Base-by-base conservation (phyloP, 1,140 invertebrate genomes). In the Teleopsis dalmanni region DNA sequence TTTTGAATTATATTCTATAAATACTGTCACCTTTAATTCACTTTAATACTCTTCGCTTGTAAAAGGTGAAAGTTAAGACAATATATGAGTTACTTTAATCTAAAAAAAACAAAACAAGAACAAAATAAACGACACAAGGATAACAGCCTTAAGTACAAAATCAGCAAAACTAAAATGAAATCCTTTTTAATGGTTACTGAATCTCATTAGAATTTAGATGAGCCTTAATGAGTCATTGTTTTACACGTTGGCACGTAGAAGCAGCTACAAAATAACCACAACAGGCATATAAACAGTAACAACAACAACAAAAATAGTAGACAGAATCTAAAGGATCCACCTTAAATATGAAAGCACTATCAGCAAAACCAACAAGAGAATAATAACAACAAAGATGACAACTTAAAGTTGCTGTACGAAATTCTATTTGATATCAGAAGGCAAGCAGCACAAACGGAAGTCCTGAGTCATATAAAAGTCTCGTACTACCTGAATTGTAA, bases 181-280 rank as follows among this genome's bases (percentile, higher is more conserved):
- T 42, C 48, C 42, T 50, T 44, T 50, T 50, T 45, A 50, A 50
- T 50, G 48, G 48, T 50, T 50, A 60, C 64, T 64, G 64, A 67
- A 67, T 67, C 64, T 67, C 64, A 67, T 67, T 67, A 67, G 64
- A 67, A 67, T 67, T 67, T 67, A 67, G 64, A 67, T 67, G 64
- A 67, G 64, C 64, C 64, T 67, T 67, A 67, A 67, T 67, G 64
- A 67, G 64, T 67, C 64, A 67, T 67, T 67, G 64, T 67, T 67
- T 67, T 64, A 67, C 61, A 67, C 64, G 59, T 67, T 67, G 2
- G n/a, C 41, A 43, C n/a, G 7, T 43, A 25, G 27, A 29, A 18
- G 27, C 4, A 3, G 23, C 8, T 40, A 5, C 13, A 42, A 42
- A 13, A 10, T 16, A 26, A 25, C n/a, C n/a, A 16, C 4, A n/a